Percentiles rank a stretch among this genome's conserved stretches.
Evolutionary conservation across 2,888 invertebrate genomes (phyloP).

Genomic region (Amiota minor): DNA sequence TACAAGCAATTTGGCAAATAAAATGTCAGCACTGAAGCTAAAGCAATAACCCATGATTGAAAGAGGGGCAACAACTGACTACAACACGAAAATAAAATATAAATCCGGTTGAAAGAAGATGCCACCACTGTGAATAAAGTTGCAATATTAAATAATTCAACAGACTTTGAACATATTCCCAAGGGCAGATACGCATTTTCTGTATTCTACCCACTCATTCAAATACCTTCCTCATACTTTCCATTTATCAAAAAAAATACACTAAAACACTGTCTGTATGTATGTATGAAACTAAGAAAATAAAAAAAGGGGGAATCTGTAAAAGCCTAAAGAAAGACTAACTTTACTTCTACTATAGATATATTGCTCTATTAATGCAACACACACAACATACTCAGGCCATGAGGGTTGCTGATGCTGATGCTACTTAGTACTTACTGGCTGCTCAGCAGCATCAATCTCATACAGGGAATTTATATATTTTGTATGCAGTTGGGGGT

Average conservation of each 20-base stretch:
- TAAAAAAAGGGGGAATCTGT: too few relatives aligned
- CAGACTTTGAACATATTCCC: conserved; percentile 33
- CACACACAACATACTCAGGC: too few relatives aligned
- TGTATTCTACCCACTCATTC: too few relatives aligned
- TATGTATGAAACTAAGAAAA: too few relatives aligned
- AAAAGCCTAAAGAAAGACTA: too few relatives aligned
- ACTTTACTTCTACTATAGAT: too few relatives aligned
- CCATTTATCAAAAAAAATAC: too few relatives aligned
- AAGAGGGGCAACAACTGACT: background rate
- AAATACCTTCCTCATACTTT: too few relatives aligned
- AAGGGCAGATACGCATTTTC: conserved; percentile 30
- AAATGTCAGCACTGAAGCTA: conserved; percentile 60
- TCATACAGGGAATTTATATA: background rate
- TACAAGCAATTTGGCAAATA: conserved; percentile 70
- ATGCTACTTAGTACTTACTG: background rate
- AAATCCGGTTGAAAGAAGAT: conserved; percentile 38
- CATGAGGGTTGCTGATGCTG: too few relatives aligned
- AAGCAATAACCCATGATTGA: conserved; percentile 1
- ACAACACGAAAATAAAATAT: conserved; percentile 13
- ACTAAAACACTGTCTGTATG: too few relatives aligned
- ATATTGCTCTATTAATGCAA: too few relatives aligned
- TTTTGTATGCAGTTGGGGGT: background rate
- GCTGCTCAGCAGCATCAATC: background rate
- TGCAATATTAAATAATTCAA: conserved; percentile 62
- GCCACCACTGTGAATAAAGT: conserved; percentile 31